Evolutionary conservation across 2,888 invertebrate genomes (phyloP).

Genomic region (Ptychoptera albimana): DNA sequence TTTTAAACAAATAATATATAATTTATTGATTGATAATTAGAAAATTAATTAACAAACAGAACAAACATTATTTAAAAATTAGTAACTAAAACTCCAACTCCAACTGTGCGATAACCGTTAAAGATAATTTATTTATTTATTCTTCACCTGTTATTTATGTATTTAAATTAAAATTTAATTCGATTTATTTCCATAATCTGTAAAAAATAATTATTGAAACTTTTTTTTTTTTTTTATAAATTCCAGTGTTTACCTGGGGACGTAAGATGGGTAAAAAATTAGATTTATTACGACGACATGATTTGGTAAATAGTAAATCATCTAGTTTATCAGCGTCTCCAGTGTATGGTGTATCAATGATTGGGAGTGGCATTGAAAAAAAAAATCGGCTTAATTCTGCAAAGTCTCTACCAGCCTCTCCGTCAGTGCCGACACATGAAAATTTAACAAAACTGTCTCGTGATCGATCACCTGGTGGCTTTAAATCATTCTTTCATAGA

Average conservation of each 20-base stretch:
- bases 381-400: slow-evolving; percentile 28
- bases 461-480: slow-evolving; percentile 34
- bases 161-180: too few species aligned
- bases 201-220: not conserved
- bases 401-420: slow-evolving; percentile 25
- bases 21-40: too few species aligned
- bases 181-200: too few species aligned
- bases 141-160: too few species aligned
- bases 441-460: slow-evolving; percentile 9
- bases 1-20: too few species aligned
- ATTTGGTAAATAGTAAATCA: slow-evolving; percentile 36
- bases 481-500: slow-evolving; percentile 55
- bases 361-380: slow-evolving; percentile 10
- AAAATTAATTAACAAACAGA: too few species aligned
- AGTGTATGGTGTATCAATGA: slow-evolving; percentile 18
- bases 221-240: slow-evolving; percentile 16
- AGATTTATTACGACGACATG: slow-evolving; percentile 52
- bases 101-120: too few species aligned
- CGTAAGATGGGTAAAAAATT: slow-evolving; percentile 63
- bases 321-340: slow-evolving; percentile 8
- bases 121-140: too few species aligned
- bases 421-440: slow-evolving; percentile 13
- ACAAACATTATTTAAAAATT: too few species aligned
- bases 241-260: slow-evolving; percentile 55
- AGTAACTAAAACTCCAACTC: too few species aligned